Evolutionary conservation across 2,113 vertebrate species (phyloP).

Genomic region (Gopherus flavomarginatus): DNA sequence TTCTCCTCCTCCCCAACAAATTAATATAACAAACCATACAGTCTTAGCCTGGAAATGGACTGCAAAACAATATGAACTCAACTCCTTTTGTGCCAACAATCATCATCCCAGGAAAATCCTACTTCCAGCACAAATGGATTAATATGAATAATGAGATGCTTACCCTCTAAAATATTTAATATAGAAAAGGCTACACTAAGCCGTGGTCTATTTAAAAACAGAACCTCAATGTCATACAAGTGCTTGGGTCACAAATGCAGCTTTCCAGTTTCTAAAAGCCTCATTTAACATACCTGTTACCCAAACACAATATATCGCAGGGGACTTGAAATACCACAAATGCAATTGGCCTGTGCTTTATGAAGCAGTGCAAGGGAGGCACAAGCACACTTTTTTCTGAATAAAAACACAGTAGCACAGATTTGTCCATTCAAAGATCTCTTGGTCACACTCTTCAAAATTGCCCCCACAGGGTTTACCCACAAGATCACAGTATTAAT

Average conservation of each 20-base stretch:
- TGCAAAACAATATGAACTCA: slow-evolving; percentile 4
- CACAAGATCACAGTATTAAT: neutral
- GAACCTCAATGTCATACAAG: neutral
- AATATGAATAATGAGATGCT: slow-evolving; percentile 54
- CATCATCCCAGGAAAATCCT: slow-evolving; percentile 48
- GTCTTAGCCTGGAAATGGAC: neutral
- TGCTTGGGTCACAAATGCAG: neutral
- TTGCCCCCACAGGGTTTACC: neutral
- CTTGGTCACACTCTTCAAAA: neutral
- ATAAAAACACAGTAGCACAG: neutral
- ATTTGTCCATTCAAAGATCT: neutral
- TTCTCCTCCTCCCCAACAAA: neutral
- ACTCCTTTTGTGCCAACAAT: neutral
- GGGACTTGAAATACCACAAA: slow-evolving; percentile 1
- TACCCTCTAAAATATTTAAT: slow-evolving; percentile 37
- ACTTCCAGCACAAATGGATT: slow-evolving; percentile 37
- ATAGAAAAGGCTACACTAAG: slow-evolving; percentile 55
- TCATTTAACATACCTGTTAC: slow-evolving; percentile 26
- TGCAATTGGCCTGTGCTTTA: slow-evolving; percentile 23
- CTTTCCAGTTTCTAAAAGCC: slow-evolving; percentile 10
- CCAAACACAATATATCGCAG: slow-evolving; percentile 20
- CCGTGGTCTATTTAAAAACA: slow-evolving; percentile 17
- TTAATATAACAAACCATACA: neutral
- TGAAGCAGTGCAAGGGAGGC: neutral
- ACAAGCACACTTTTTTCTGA: neutral